Evolutionary conservation across 2,888 invertebrate genomes (phyloP), one percentile per base, ranked within the genome.

Genomic region (Odontomyia ornata): DNA sequence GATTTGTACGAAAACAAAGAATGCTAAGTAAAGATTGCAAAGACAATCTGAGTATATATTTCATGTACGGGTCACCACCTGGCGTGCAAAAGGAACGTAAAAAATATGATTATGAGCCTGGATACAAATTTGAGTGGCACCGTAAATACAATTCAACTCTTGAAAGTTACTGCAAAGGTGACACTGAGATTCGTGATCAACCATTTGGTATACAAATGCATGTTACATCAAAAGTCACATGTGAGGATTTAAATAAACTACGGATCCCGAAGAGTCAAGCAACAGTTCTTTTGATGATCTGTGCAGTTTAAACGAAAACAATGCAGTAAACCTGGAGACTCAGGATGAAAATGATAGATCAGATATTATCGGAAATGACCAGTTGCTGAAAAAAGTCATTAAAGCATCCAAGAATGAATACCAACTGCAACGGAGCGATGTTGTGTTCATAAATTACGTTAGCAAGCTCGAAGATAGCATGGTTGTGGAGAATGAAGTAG

Each of bases 101-200:
- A 86, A 92, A 94, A 79, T 96, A 96, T 85, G 95, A 96, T 82
- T 95, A 96, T 84, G 98, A 98, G 84, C 96, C 96, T 0, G 98
- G 99, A 83, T 98, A 95, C 83, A 99, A 99, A 87, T 99, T 99
- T 88, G 99, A 99, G 85, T 99, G 99, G 99, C 99, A 99, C 87
- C 90, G 99, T 64, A 99, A 99, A 86, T 99, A 97, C 83, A 99
- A 99, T 88, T 99, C 99, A 4, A 99, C 99, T 0, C 90, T 99
- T 86, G 99, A 99, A 88, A 97, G 97, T 82, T 99, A 97, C 85
- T 98, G 98, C 83, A 98, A 98, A 86, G 97, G 97, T 21, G 97
- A 99, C 85, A 96, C 97, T 80, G 96, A 97, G 86, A 99, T 99
- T 83, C 90, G 96, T 78, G 99, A 99, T 88, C 98, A 99, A 86